phyloP scores from a whole-genome alignment of 2,888 invertebrate species.

The Koerneria pararmatus region DNA sequence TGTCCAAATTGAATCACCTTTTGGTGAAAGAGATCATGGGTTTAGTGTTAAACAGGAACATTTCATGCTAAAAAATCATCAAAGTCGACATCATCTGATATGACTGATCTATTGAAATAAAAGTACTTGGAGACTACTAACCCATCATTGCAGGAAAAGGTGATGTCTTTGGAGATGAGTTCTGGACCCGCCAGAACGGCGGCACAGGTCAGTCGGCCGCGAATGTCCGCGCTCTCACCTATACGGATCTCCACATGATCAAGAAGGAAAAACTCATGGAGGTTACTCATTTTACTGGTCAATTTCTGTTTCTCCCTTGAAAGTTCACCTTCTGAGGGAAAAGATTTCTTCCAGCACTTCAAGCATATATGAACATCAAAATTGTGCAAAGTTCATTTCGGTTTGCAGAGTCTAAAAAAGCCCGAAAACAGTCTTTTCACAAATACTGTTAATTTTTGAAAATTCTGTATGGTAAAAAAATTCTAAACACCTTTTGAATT shows the following conservation, averaged over 20 bases:
- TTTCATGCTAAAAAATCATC: too few relatives aligned
- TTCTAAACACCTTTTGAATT: not conserved
- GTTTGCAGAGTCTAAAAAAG: not conserved
- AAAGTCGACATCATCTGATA: too few relatives aligned
- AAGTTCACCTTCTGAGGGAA: too few relatives aligned
- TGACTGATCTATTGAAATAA: too few relatives aligned
- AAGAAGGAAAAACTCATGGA: conserved; percentile 66
- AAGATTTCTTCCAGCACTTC: too few relatives aligned
- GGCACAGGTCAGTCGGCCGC: conserved; percentile 96
- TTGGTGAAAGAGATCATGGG: too few relatives aligned
- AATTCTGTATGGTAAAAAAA: not conserved
- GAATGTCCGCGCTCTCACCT: conserved; percentile 95
- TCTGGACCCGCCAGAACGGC: conserved; percentile 83
- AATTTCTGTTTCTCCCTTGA: too few relatives aligned
- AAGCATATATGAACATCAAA: too few relatives aligned
- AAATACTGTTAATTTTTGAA: not conserved
- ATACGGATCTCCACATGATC: conserved; percentile 98
- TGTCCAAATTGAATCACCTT: too few relatives aligned
- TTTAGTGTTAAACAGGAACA: too few relatives aligned
- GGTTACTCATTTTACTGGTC: too few relatives aligned
- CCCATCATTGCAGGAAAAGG: conserved; percentile 90
- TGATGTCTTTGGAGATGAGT: conserved; percentile 98
- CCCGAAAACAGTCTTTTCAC: not conserved
- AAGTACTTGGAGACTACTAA: too few relatives aligned
- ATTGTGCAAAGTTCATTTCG: not conserved